Conservation (phyloP, 2,113 vertebrate species). For the Scartelaos histophorus region DNA sequence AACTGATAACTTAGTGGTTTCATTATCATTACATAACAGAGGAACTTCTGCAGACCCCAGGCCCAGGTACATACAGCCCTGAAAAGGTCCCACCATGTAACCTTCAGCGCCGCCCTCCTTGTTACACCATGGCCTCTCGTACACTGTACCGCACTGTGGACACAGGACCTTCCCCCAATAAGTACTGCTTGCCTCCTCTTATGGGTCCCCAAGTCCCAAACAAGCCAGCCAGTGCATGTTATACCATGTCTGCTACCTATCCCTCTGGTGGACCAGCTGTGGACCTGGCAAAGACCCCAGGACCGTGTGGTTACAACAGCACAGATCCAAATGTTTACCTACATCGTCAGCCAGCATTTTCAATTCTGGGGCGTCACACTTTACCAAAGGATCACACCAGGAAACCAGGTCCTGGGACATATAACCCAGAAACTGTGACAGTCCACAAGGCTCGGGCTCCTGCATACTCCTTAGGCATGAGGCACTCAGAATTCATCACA, state of each 20-base stretch:
- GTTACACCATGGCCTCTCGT: slow-evolving; percentile 81
- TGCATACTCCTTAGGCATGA: slow-evolving; percentile 80
- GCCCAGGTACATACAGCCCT: slow-evolving; percentile 84
- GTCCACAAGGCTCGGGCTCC: slow-evolving; percentile 75
- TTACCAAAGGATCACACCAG: slow-evolving; percentile 42
- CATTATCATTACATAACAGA: slow-evolving; percentile 47
- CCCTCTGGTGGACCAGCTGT: slow-evolving; percentile 64
- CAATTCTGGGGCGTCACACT: slow-evolving; percentile 78
- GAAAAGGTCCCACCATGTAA: slow-evolving; percentile 74
- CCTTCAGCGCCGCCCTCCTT: slow-evolving; percentile 75
- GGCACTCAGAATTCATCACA: slow-evolving; percentile 79
- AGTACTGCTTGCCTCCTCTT: slow-evolving; percentile 82
- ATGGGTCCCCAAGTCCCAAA: slow-evolving; percentile 77
- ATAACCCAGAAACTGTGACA: slow-evolving; percentile 81
- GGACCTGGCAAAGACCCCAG: slow-evolving; percentile 78
- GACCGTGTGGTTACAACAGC: slow-evolving; percentile 81
- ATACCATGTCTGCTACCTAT: slow-evolving; percentile 71
- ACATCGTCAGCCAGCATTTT: slow-evolving; percentile 77
- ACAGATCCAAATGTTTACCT: slow-evolving; percentile 79
- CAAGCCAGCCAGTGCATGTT: slow-evolving; percentile 81
- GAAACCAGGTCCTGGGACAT: slow-evolving; percentile 81
- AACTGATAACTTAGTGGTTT: neutral
- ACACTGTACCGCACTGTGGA: slow-evolving; percentile 71
- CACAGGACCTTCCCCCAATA: slow-evolving; percentile 80
- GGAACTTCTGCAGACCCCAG: slow-evolving; percentile 73